Conservation (phyloP, 2,113 vertebrate genomes). For the Dasyurus viverrinus region DNA sequence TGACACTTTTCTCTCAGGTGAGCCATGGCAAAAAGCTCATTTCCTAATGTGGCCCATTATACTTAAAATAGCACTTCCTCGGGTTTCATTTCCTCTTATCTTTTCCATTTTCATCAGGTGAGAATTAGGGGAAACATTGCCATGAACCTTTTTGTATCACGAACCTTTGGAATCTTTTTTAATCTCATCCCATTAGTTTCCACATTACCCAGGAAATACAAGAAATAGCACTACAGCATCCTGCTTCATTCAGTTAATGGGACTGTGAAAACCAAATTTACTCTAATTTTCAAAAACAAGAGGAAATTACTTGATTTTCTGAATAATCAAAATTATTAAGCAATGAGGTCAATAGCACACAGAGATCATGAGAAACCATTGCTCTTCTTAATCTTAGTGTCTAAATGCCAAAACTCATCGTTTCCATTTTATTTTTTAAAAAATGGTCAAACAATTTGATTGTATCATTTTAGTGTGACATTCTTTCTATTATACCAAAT, state of each 20-base stretch:
- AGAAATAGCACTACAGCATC: background rate
- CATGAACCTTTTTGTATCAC: background rate
- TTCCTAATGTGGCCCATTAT: background rate
- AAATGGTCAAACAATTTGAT: background rate
- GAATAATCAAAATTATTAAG: slow-evolving; percentile 34
- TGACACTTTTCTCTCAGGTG: background rate
- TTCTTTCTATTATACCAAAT: background rate
- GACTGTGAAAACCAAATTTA: background rate
- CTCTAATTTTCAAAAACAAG: background rate
- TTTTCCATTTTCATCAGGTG: background rate
- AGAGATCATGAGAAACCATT: background rate
- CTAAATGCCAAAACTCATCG: background rate
- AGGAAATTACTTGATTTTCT: slow-evolving; percentile 7
- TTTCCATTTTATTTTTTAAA: slow-evolving; percentile 1
- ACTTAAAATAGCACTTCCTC: background rate
- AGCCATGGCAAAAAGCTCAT: background rate
- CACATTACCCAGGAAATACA: background rate
- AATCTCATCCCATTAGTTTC: background rate
- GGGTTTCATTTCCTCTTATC: background rate
- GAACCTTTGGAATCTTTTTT: background rate
- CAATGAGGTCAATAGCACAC: background rate
- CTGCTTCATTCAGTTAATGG: background rate
- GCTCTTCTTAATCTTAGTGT: background rate
- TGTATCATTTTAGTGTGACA: background rate
- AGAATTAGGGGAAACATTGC: background rate